Base-by-base conservation (phyloP, 2,888 invertebrate species). In the Volucella zonaria region DNA sequence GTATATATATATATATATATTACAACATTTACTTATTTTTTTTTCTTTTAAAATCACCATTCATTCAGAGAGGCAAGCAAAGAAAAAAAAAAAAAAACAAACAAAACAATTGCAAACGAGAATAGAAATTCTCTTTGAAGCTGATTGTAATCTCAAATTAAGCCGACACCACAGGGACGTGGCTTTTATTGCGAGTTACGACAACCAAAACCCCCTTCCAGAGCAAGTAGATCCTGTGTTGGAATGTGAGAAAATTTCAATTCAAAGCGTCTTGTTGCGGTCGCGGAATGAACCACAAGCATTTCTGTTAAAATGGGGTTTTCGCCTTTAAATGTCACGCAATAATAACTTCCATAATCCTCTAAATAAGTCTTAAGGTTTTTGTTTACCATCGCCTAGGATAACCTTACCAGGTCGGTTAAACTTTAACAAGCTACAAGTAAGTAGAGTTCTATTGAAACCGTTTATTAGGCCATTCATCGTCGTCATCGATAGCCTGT, bases 91-190 rank as follows among this genome's bases (percentile, higher is more conserved):
- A 49, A 59, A 2, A 42, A 40, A 14, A 42, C 42, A 75, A 47
- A 59, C 10, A 42, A 40, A 14, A 42, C 42, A 67, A 40, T 56
- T 6, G 68, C 49, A 59, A 56, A 62, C 58, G 45, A 15, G 68
- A 68, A 77, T 62, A 51, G 38, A 52, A 78, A 67, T 77, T 64
- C 66, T 61, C 49, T n/a, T 56, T 38, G 23, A 51, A 15, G 49
- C 14, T 52, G 78, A 82, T 78, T 42, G 68, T 52, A 56, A 82
- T 82, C 73, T 68, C 15, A 6, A 1, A n/a, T 11, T 40, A 18
- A 66, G 52, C 49, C 52, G 68, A 68, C 61, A 38, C 54, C 38
- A 31, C 40, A 45, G 12, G 56, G 52, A 58, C 9, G 42, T 14
- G 12, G 54, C 10, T 52, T 15, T 42, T 73, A 73, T 73, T 52